These are phyloP conservation scores for Leistus spinibarbis DNA, from an alignment of 2,888 invertebrate species.

Conservation along the genomic window DNA sequence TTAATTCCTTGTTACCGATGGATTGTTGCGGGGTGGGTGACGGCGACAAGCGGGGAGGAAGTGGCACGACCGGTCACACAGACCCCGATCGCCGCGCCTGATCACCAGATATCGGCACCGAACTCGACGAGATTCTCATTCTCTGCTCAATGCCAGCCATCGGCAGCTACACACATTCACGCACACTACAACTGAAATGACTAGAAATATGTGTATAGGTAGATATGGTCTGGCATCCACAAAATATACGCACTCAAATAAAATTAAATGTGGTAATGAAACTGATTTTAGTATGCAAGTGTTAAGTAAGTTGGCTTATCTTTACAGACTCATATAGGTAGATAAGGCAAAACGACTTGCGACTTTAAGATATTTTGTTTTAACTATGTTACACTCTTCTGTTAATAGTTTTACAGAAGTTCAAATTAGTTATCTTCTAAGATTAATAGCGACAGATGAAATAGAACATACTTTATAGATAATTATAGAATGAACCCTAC, in stretches of 20 bases:
- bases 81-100: constrained; percentile 20
- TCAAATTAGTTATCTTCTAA: background rate
- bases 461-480: background rate
- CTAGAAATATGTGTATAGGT: background rate
- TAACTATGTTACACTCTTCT: background rate
- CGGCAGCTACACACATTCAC: constrained; percentile 13
- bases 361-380: background rate
- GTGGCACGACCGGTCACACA: constrained; percentile 35
- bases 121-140: constrained; percentile 23
- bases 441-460: background rate
- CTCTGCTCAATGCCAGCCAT: constrained; percentile 16
- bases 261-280: constrained; percentile 17
- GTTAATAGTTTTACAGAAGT: background rate
- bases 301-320: constrained; percentile 30
- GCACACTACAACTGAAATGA: background rate
- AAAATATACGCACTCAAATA: background rate
- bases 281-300: constrained; percentile 31
- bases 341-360: constrained; percentile 17
- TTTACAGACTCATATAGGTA: constrained; percentile 8
- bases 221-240: background rate
- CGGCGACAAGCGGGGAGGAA: constrained; percentile 5
- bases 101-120: constrained; percentile 38
- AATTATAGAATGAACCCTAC: background rate
- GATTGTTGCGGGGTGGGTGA: background rate
- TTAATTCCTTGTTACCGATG: constrained; percentile 35